Evolutionary conservation across 1,140 invertebrate genomes (phyloP).

Genomic region (Eriocheir sinensis): DNA sequence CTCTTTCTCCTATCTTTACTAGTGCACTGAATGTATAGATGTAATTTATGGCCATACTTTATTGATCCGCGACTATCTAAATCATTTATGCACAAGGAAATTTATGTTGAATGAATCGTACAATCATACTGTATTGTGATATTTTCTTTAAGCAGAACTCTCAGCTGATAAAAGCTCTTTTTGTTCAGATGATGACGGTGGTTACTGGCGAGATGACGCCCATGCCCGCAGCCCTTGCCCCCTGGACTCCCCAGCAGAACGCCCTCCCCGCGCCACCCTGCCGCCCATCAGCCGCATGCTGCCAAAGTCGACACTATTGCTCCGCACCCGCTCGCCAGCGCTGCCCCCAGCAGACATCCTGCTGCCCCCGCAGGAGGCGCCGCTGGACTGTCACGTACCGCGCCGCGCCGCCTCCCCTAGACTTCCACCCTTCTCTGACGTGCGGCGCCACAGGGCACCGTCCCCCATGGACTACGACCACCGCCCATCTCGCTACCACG

Average conservation of each 20-base stretch:
- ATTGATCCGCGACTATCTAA: no score
- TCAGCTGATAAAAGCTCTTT: neutral
- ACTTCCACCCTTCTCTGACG: slow-evolving; percentile 79
- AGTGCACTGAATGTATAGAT: no score
- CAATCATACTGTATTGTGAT: no score
- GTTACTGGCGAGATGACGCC: slow-evolving; percentile 66
- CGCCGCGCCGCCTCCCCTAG: slow-evolving; percentile 78
- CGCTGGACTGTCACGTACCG: slow-evolving; percentile 78
- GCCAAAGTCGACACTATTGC: slow-evolving; percentile 79
- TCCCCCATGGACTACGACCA: slow-evolving; percentile 77
- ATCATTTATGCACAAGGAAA: no score
- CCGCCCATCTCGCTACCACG: slow-evolving; percentile 77
- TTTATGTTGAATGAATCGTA: no score
- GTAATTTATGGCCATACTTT: no score
- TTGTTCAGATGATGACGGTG: slow-evolving; percentile 54
- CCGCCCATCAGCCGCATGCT: slow-evolving; percentile 80
- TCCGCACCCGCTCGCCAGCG: slow-evolving; percentile 71
- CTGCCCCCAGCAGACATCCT: slow-evolving; percentile 75
- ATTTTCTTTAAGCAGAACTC: no score
- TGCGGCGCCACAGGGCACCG: slow-evolving; percentile 72
- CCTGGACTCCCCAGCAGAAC: slow-evolving; percentile 48
- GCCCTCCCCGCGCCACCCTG: slow-evolving; percentile 43
- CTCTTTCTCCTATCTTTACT: no score
- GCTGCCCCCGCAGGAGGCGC: slow-evolving; percentile 74
- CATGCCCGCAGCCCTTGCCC: slow-evolving; percentile 49